Conservation (phyloP, 2,113 vertebrate species). For the Tyto alba region DNA sequence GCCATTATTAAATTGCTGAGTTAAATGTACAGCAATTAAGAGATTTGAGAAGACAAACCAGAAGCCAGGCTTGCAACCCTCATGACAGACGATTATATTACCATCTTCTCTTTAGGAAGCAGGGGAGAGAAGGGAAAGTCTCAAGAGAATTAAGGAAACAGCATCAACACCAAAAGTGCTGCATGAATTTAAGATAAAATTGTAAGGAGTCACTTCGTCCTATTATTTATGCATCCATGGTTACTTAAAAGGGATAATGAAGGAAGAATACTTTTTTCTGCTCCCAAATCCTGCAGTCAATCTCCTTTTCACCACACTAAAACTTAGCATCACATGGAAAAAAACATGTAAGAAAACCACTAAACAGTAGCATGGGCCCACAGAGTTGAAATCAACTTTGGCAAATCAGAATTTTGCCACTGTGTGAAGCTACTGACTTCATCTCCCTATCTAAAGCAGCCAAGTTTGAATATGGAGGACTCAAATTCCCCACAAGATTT, state of each 20-base stretch:
- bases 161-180: not conserved
- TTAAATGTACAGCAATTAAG: not conserved
- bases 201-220: not conserved
- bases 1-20: not conserved
- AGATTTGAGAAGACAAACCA: not conserved
- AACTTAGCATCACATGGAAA: not conserved
- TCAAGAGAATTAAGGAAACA: not conserved
- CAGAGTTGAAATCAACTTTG: not conserved
- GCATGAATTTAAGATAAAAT: not conserved
- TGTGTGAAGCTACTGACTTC: not conserved
- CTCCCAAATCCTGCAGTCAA: not conserved
- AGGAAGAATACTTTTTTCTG: rapidly evolving
- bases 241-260: not conserved
- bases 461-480: not conserved
- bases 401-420: no score
- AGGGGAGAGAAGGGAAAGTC: no score
- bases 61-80: not conserved
- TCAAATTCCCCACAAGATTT: not conserved
- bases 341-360: no score
- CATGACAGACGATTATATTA: not conserved
- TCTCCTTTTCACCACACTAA: not conserved
- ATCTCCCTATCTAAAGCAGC: not conserved
- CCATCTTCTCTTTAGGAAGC: not conserved
- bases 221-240: not conserved
- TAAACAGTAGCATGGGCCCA: not conserved